Percentiles rank a stretch among this genome's conserved stretches.
Conservation (phyloP, 2,888 invertebrate genomes). For the Tridacna crocea region DNA sequence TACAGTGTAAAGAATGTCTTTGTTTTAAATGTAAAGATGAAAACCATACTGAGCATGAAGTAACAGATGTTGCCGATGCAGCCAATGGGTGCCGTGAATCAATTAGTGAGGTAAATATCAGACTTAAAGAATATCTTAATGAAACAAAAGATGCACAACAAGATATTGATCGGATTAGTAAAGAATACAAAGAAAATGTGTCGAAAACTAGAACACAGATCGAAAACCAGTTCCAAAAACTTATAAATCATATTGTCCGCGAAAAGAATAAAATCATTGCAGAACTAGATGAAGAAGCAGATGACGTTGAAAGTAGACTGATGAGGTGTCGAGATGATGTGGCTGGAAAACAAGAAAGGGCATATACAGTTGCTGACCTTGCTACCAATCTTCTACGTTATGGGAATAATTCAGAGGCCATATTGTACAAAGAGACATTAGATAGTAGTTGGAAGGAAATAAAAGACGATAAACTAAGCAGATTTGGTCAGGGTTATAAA, state of each 20-base stretch:
- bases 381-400: conserved; percentile 50
- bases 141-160: conserved; percentile 56
- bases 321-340: conserved; percentile 33
- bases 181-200: conserved; percentile 48
- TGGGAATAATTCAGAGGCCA: conserved; percentile 57
- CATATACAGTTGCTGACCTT: conserved; percentile 42
- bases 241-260: conserved; percentile 50
- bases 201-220: conserved; percentile 47
- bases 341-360: conserved; percentile 49
- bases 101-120: conserved; percentile 45
- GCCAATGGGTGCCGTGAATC: conserved; percentile 30
- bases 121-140: conserved; percentile 48
- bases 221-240: conserved; percentile 44
- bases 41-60: conserved; percentile 47
- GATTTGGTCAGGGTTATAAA: conserved; percentile 60
- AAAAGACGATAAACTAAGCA: conserved; percentile 55
- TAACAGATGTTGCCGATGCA: conserved; percentile 45
- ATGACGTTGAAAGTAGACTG: conserved; percentile 42
- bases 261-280: conserved; percentile 46
- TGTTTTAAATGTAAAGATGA: conserved; percentile 60
- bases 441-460: conserved; percentile 50
- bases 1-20: conserved; percentile 37
- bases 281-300: conserved; percentile 48
- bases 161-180: conserved; percentile 49
- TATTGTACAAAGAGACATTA: conserved; percentile 33